These are phyloP conservation scores for Propithecus perrieri DNA, from an alignment of 2,797 vertebrate species.

Conservation along the genomic window DNA sequence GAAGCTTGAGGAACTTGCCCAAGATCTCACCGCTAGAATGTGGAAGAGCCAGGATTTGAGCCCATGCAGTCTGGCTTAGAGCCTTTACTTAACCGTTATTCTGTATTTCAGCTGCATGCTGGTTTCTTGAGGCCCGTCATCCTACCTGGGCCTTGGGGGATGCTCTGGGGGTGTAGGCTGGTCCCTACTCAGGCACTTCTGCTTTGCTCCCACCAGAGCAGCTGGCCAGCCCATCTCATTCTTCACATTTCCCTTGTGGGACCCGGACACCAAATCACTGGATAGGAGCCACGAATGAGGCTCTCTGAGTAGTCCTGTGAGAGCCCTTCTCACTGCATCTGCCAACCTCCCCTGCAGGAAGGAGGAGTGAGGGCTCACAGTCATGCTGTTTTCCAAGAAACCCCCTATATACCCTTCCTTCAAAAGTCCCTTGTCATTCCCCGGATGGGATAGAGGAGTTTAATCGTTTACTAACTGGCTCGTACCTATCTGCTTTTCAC, in stretches of 20 bases:
- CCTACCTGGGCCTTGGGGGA: background rate
- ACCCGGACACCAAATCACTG: background rate
- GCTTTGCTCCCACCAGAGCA: background rate
- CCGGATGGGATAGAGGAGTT: background rate
- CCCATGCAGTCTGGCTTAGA: background rate
- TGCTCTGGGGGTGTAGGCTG: accelerated
- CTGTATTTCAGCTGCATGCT: background rate
- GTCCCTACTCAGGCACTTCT: background rate
- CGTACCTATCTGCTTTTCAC: background rate
- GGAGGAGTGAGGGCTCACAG: background rate
- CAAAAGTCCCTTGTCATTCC: background rate
- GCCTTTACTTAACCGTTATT: background rate
- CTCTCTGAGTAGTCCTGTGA: background rate
- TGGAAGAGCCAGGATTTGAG: background rate
- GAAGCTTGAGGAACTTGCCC: background rate
- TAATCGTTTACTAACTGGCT: background rate
- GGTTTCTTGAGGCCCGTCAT: background rate
- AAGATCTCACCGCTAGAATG: background rate
- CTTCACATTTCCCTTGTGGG: background rate
- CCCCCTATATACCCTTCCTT: background rate
- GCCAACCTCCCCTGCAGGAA: accelerated
- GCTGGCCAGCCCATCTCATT: background rate
- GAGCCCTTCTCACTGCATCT: background rate
- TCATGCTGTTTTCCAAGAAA: background rate
- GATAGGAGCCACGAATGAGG: background rate